Evolutionary conservation across 2,888 invertebrate species (phyloP).

Genomic region (Stenolophus ochropezus): DNA sequence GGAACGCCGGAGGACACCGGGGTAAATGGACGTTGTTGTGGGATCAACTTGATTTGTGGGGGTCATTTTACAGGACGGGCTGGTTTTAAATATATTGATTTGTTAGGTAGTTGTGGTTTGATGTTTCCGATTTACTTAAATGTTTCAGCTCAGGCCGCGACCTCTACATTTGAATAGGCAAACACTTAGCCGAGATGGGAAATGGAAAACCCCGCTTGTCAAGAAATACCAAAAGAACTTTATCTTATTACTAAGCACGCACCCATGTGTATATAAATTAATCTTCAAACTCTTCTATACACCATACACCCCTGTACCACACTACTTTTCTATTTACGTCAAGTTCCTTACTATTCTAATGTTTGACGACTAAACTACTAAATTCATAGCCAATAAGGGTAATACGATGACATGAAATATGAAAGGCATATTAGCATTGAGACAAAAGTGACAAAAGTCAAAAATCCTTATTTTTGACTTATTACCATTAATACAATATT

Average conservation of each 20-base stretch:
- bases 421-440: no score
- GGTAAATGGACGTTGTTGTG: slow-evolving; percentile 44
- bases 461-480: no score
- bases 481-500: no score
- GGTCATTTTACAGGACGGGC: slow-evolving; percentile 33
- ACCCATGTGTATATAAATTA: not conserved
- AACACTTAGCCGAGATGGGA: slow-evolving; percentile 24
- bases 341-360: no score
- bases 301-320: no score
- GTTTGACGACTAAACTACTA: no score
- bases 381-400: no score
- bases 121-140: slow-evolving; percentile 41
- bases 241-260: not conserved
- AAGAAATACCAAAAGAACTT: not conserved
- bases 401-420: no score
- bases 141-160: not conserved
- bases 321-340: no score
- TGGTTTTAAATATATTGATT: slow-evolving; percentile 41
- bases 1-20: slow-evolving; percentile 7
- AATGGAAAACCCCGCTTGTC: not conserved
- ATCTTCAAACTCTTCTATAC: no score
- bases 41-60: slow-evolving; percentile 40
- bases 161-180: slow-evolving; percentile 13
- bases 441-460: no score
- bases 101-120: slow-evolving; percentile 37